phyloP scores from a whole-genome alignment of 2,888 invertebrate species.

The Prosopocoilus inquinatus region DNA sequence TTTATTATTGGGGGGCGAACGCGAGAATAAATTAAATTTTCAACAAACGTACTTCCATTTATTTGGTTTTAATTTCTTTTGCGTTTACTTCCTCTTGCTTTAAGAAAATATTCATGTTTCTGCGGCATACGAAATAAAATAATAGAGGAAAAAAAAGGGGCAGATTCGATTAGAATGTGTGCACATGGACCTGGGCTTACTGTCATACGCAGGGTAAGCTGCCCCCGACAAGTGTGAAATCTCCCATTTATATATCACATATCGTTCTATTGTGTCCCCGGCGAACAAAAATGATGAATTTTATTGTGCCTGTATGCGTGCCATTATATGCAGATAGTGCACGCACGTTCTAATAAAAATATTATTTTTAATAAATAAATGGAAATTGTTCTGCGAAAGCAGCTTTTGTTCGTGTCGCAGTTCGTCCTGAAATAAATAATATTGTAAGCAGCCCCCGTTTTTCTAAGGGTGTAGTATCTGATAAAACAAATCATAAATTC shows the following conservation, averaged over 20 bases:
- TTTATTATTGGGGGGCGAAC: no score
- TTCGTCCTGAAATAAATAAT: no score
- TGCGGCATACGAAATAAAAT: neutral
- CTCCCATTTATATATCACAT: conserved; percentile 31
- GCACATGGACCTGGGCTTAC: conserved; percentile 23
- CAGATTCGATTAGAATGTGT: conserved; percentile 1
- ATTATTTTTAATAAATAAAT: neutral
- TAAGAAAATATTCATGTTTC: neutral
- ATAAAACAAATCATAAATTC: no score
- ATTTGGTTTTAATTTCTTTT: no score
- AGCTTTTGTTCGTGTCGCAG: no score
- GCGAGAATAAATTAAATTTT: no score
- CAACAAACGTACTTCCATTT: no score
- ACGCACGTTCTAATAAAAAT: neutral
- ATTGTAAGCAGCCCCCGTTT: no score
- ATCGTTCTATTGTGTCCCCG: conserved; percentile 25
- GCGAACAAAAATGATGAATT: conserved; percentile 18
- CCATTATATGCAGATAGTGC: neutral
- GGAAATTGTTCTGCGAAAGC: neutral
- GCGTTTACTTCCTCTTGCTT: neutral
- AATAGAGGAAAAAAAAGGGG: conserved; percentile 3
- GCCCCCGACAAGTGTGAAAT: conserved; percentile 35
- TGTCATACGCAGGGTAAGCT: conserved; percentile 29
- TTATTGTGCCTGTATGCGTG: conserved; percentile 2
- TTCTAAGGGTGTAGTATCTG: no score